Evolutionary conservation across 2,888 invertebrate species (phyloP).

Genomic region (Hylaea fasciaria): DNA sequence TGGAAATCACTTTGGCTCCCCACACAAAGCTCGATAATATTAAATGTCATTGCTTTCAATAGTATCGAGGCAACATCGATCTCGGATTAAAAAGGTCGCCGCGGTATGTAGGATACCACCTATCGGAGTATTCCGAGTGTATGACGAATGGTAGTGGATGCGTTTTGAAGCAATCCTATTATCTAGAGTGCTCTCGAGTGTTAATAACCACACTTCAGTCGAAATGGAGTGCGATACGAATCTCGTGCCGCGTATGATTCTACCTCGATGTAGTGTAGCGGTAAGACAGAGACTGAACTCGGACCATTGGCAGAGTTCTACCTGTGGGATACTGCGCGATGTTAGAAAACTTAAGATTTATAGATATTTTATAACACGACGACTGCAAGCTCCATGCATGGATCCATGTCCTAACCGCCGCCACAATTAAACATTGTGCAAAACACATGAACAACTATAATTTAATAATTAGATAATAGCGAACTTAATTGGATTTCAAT

Average conservation of each 20-base stretch:
- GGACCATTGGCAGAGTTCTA: not conserved
- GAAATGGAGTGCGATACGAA: conserved; percentile 68
- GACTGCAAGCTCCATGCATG: too few relatives aligned
- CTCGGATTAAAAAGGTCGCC: conserved; percentile 51
- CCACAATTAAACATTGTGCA: too few relatives aligned
- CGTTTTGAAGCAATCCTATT: conserved; percentile 74
- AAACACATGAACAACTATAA: too few relatives aligned
- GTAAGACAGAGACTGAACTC: conserved; percentile 12
- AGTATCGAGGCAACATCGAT: conserved; percentile 2
- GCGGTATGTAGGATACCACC: conserved; percentile 12
- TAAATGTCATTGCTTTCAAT: conserved; percentile 22
- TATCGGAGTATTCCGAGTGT: conserved; percentile 46
- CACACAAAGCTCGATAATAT: conserved; percentile 5
- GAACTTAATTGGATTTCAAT: too few relatives aligned
- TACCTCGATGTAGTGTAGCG: not conserved
- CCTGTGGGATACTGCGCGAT: too few relatives aligned
- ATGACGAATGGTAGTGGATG: conserved; percentile 54
- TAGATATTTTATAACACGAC: too few relatives aligned
- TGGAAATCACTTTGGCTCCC: not conserved
- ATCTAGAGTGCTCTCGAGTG: conserved; percentile 80
- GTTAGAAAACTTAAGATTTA: too few relatives aligned
- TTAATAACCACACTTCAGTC: conserved; percentile 76
- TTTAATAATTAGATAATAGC: too few relatives aligned
- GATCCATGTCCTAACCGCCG: too few relatives aligned
- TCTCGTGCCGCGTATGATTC: conserved; percentile 42